phyloP scores from a whole-genome alignment of 2,113 vertebrate genomes.

The Mesitornis unicolor region DNA sequence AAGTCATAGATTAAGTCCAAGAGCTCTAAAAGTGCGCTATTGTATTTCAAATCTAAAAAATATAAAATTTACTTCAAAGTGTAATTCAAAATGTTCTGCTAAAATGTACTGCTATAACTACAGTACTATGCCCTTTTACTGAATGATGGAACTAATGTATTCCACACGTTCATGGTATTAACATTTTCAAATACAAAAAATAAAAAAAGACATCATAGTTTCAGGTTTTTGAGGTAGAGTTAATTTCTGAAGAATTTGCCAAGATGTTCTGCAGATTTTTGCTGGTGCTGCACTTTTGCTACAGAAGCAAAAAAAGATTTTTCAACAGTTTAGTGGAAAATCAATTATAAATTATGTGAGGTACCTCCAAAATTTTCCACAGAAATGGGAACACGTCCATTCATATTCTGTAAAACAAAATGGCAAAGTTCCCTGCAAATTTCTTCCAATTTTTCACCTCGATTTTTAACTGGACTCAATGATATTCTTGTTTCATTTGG shows the following conservation, averaged over 20 bases:
- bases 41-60: not conserved
- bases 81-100: not conserved
- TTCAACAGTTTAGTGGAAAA: constrained; percentile 63
- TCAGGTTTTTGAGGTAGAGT: constrained; percentile 38
- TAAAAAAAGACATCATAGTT: not conserved
- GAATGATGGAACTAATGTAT: not conserved
- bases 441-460: constrained; percentile 38
- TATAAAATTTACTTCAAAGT: not conserved
- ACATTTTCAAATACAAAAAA: not conserved
- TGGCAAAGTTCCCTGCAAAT: constrained; percentile 35
- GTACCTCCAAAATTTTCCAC: constrained; percentile 41
- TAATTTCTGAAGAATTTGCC: constrained; percentile 45
- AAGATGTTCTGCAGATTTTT: constrained; percentile 47
- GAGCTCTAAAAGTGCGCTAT: not conserved
- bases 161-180: not conserved
- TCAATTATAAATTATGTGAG: constrained; percentile 61
- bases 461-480: not conserved
- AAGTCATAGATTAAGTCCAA: not conserved
- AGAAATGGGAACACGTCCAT: constrained; percentile 44
- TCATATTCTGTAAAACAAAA: constrained; percentile 57
- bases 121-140: not conserved
- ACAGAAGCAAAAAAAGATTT: constrained; percentile 7
- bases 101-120: not conserved
- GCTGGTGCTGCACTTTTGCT: constrained; percentile 44
- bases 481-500: constrained; percentile 27